Conservation (phyloP, 2,113 vertebrate genomes). For the Hypocryptadius cinnamomeus region DNA sequence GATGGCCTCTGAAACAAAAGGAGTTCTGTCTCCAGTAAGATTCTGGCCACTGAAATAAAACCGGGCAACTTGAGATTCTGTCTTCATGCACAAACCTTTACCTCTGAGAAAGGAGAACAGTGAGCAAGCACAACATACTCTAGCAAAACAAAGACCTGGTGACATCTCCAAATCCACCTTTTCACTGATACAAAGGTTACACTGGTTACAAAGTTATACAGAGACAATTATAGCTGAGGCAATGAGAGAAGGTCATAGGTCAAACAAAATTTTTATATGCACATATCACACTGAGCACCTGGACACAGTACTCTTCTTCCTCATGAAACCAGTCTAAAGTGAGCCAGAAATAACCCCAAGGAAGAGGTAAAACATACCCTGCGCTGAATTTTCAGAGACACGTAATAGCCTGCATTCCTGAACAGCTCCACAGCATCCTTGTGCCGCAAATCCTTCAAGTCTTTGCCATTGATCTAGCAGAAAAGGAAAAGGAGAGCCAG, state of each 20-base stretch:
- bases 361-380: slow-evolving; percentile 69
- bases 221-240: background rate
- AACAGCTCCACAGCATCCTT: slow-evolving; percentile 85
- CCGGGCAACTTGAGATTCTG: background rate
- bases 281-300: background rate
- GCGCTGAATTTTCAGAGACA: slow-evolving; percentile 81
- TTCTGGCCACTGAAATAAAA: background rate
- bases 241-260: background rate
- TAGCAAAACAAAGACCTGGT: background rate
- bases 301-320: background rate
- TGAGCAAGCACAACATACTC: background rate
- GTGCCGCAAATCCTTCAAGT: slow-evolving; percentile 79
- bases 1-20: background rate
- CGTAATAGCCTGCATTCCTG: slow-evolving; percentile 80
- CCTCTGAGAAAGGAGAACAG: background rate
- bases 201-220: background rate
- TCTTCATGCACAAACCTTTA: background rate
- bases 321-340: background rate
- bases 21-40: background rate
- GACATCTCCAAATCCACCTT: background rate
- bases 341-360: background rate
- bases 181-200: background rate
- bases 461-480: slow-evolving; percentile 83
- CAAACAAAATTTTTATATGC: background rate
- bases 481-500: background rate